Percentiles rank a stretch among this genome's conserved stretches.
Conservation (phyloP, 2,888 invertebrate genomes). For the Hirtodrosophila alboralis region DNA sequence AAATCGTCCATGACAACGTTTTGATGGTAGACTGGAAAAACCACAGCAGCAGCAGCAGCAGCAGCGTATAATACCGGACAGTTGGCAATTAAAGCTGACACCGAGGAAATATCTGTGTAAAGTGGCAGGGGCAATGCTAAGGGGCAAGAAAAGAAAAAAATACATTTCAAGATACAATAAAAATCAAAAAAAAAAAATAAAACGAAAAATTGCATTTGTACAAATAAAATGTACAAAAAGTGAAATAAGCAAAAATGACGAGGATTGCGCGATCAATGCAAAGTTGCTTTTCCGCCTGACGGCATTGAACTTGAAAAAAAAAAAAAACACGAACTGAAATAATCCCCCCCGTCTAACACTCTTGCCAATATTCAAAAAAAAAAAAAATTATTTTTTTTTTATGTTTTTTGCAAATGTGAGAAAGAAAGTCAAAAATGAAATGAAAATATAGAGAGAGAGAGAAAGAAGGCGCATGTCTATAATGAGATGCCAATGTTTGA, state of each 20-base stretch:
- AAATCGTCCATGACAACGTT: constrained; percentile 44
- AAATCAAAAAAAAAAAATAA: constrained; percentile 72
- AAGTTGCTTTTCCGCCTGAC: constrained; percentile 67
- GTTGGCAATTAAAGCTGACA: constrained; percentile 64
- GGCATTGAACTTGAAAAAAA: constrained; percentile 79
- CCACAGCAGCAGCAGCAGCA: constrained; percentile 50
- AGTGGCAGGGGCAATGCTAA: constrained; percentile 1
- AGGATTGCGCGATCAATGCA: constrained; percentile 30
- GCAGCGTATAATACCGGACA: too few relatives aligned
- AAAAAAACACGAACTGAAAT: constrained; percentile 51
- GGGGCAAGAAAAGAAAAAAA: constrained; percentile 22
- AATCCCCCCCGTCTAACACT: too few relatives aligned
- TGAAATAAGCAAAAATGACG: constrained; percentile 30
- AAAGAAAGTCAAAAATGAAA: background rate
- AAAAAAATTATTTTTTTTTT: too few relatives aligned
- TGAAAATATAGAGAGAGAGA: background rate
- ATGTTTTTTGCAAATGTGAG: background rate
- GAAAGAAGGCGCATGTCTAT: constrained; percentile 28
- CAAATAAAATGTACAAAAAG: constrained; percentile 36
- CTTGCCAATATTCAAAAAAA: too few relatives aligned
- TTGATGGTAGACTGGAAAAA: constrained; percentile 64
- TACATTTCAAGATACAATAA: constrained; percentile 23
- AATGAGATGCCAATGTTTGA: constrained; percentile 71
- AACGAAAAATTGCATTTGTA: constrained; percentile 77
- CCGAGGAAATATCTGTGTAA: constrained; percentile 2